Evolutionary conservation across 92 coral and sea anemone species (phyloP).

Genomic region (Zoanthus gigantus): DNA sequence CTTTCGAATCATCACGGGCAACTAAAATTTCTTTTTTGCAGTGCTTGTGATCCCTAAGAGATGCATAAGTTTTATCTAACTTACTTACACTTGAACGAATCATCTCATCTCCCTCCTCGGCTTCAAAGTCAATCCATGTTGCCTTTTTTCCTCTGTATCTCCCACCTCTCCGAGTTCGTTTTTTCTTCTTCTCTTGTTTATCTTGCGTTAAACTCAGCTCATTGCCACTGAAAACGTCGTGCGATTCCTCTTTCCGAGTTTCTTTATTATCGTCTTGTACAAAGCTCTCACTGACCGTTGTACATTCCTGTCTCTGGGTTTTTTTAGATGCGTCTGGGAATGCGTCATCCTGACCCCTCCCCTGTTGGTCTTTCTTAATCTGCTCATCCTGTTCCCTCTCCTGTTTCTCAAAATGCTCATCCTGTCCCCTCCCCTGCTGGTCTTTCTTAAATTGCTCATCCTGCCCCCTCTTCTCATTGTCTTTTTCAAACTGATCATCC

Average conservation of each 20-base stretch:
- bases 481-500: too few relatives aligned
- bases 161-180: constrained; percentile 20
- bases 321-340: neutral
- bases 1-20: neutral
- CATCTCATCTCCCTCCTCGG: neutral
- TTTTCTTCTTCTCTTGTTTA: constrained; percentile 28
- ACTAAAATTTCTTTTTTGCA: neutral
- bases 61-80: neutral
- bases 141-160: neutral
- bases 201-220: constrained; percentile 2
- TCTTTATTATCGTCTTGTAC: neutral
- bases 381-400: too few relatives aligned
- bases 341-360: neutral
- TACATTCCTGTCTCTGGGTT: neutral
- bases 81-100: neutral
- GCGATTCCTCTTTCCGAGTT: neutral
- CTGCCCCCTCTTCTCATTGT: too few relatives aligned
- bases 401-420: too few relatives aligned
- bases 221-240: neutral
- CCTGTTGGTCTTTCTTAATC: neutral
- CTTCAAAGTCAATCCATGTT: neutral
- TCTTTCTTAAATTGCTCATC: too few relatives aligned
- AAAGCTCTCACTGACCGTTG: neutral
- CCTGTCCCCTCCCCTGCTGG: too few relatives aligned
- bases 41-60: neutral